phyloP scores from a whole-genome alignment of 2,888 invertebrate genomes.

The Caenorhabditis imperialis region DNA sequence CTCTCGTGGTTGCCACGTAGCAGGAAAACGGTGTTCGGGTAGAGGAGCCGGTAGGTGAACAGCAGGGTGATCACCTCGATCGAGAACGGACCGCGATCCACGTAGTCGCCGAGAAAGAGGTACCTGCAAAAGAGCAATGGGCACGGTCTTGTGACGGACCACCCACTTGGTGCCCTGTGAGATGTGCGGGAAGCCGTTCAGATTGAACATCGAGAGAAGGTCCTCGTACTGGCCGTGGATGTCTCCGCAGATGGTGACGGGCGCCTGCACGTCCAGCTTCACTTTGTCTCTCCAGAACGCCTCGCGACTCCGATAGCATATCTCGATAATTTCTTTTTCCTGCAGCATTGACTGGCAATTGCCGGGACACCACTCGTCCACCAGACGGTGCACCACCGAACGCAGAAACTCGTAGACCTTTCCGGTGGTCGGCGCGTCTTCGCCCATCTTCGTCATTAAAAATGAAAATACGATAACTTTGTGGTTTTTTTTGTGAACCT shows the following conservation, averaged over 20 bases:
- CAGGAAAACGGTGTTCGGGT: conserved; percentile 89
- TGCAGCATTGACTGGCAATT: conserved; percentile 65
- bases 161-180: conserved; percentile 13
- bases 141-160: neutral
- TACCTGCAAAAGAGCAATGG: conserved; percentile 19
- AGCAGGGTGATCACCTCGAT: conserved; percentile 83
- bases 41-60: conserved; percentile 84
- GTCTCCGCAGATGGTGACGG: conserved; percentile 98
- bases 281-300: conserved; percentile 40
- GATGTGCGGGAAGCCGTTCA: conserved; percentile 60
- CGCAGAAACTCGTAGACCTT: conserved; percentile 29
- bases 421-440: conserved; percentile 12
- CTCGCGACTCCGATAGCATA: conserved; percentile 63
- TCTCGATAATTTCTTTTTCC: conserved; percentile 67
- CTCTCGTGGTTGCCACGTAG: conserved; percentile 98
- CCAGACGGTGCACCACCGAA: conserved; percentile 43
- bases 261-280: conserved; percentile 83
- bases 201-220: conserved; percentile 62
- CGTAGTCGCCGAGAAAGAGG: conserved; percentile 86
- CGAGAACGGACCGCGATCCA: conserved; percentile 93
- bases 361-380: conserved; percentile 61
- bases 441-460: neutral
- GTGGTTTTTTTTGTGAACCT: no score
- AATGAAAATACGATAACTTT: no score
- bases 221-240: conserved; percentile 93